phyloP scores from a whole-genome alignment of 2,797 vertebrate genomes.

The Mycteria americana region DNA sequence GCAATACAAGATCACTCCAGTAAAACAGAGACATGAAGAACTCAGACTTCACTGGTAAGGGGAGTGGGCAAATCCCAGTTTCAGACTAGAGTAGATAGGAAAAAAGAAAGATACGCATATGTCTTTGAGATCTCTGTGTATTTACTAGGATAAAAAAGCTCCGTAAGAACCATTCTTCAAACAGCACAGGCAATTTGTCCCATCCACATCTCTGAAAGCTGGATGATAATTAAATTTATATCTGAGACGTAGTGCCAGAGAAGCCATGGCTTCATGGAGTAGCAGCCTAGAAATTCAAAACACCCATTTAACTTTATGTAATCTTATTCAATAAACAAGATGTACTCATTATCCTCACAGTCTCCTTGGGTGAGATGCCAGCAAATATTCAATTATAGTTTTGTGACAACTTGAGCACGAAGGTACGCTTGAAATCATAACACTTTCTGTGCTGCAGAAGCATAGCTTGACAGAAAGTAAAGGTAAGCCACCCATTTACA shows the following conservation, averaged over 20 bases:
- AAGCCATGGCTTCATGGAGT: neutral
- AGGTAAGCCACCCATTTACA: neutral
- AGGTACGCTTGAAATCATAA: neutral
- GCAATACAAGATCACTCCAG: neutral
- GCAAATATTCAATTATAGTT: neutral
- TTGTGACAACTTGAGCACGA: neutral
- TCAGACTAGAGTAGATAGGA: neutral
- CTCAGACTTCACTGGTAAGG: neutral
- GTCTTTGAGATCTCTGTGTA: neutral
- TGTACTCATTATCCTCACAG: neutral
- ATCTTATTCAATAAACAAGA: neutral
- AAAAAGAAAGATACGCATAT: accelerated
- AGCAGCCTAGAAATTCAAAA: neutral
- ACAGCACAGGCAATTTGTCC: neutral
- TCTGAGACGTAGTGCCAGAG: neutral
- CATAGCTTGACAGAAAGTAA: neutral
- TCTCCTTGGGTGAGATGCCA: neutral
- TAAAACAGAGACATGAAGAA: neutral
- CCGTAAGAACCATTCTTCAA: neutral
- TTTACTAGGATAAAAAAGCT: neutral
- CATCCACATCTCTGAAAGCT: neutral
- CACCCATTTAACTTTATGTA: neutral
- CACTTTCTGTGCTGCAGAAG: neutral
- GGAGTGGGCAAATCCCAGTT: neutral
- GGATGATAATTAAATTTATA: neutral